These are phyloP conservation scores for Leptobrachium leishanense DNA, from an alignment of 2,113 vertebrate genomes.

Conservation along the genomic window DNA sequence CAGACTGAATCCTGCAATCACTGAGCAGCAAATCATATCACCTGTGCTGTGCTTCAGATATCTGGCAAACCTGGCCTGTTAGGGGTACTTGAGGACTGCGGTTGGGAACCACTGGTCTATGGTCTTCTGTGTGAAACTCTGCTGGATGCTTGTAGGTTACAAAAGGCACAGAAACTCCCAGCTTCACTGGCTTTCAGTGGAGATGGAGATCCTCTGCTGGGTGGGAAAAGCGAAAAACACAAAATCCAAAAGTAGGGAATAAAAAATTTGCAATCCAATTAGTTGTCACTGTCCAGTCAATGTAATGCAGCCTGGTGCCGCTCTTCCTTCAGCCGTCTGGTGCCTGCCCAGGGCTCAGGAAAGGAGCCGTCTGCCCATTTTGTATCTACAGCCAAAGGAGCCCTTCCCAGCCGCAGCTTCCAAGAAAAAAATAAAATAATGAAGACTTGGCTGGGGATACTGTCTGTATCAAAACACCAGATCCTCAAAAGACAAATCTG, in stretches of 20 bases:
- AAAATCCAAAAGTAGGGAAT: background rate
- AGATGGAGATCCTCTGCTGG: background rate
- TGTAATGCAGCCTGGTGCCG: slow-evolving; percentile 68
- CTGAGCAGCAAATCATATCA: no score
- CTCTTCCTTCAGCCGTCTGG: slow-evolving; percentile 65
- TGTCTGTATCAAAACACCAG: slow-evolving; percentile 3
- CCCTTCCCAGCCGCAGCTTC: slow-evolving; percentile 61
- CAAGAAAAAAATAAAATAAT: slow-evolving; percentile 53
- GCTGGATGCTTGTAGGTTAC: no score
- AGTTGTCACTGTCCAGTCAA: slow-evolving; percentile 58
- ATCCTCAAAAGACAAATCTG: slow-evolving; percentile 1
- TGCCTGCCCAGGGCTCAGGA: slow-evolving; percentile 64
- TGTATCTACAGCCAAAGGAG: slow-evolving; percentile 56
- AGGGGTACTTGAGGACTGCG: no score
- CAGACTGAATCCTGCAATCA: no score
- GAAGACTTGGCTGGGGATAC: slow-evolving; percentile 52
- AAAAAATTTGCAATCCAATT: slow-evolving; percentile 56
- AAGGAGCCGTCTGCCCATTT: slow-evolving; percentile 64
- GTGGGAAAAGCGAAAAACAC: slow-evolving; percentile 47
- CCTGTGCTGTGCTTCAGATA: no score
- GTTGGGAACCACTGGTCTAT: no score
- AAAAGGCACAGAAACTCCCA: no score
- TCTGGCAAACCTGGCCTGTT: no score
- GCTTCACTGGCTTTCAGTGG: background rate
- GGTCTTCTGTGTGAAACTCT: no score